Percentiles rank a stretch among this genome's conserved stretches.
Evolutionary conservation across 2,888 invertebrate genomes (phyloP).

Genomic region (Glaucopsyche alexis): DNA sequence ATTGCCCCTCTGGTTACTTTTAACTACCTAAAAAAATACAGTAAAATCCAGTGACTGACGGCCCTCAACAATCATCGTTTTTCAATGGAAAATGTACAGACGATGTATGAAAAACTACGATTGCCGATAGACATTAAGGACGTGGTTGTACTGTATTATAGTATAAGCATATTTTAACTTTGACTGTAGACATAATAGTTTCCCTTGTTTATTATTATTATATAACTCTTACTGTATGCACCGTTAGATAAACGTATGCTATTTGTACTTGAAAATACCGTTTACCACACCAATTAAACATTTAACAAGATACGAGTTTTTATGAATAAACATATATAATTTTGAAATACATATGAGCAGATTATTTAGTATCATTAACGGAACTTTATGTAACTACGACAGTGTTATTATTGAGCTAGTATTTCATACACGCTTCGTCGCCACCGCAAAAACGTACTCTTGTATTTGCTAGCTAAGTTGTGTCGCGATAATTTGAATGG

Average conservation of each 20-base stretch:
- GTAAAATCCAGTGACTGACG: no score
- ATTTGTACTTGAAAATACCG: slow-evolving; percentile 15
- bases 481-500: not conserved
- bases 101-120: no score
- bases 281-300: slow-evolving; percentile 11
- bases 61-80: no score
- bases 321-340: slow-evolving; percentile 11
- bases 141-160: no score
- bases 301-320: not conserved
- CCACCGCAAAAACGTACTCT: not conserved
- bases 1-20: no score
- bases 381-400: not conserved
- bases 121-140: no score
- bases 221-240: slow-evolving; percentile 31
- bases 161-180: no score
- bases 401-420: not conserved
- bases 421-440: not conserved
- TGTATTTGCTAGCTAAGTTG: not conserved
- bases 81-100: no score
- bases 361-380: slow-evolving; percentile 8
- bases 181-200: no score
- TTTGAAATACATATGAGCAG: not conserved
- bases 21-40: no score
- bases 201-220: slow-evolving; percentile 20
- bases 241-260: slow-evolving; percentile 2